Percentiles rank a stretch among this genome's conserved stretches.
phyloP scores from a whole-genome alignment of 2,888 invertebrate genomes.

The Anoncus sp. region DNA sequence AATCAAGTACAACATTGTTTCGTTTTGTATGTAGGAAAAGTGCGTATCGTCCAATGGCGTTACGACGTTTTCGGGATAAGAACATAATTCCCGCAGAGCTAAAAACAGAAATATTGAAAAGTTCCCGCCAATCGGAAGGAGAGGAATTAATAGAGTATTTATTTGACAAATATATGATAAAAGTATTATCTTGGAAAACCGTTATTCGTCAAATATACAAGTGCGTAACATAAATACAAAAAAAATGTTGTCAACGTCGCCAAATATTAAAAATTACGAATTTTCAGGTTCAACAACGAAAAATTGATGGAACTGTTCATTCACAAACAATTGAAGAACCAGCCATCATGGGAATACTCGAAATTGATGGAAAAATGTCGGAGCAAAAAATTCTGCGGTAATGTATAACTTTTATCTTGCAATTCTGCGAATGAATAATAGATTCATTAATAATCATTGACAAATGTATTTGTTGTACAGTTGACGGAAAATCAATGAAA shows the following conservation, averaged over 20 bases:
- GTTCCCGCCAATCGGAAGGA: background rate
- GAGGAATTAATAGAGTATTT: background rate
- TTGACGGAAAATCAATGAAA: background rate
- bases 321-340: no score
- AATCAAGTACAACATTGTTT: no score
- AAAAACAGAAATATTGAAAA: background rate
- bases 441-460: conserved; percentile 5
- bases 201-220: background rate
- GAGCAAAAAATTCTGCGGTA: background rate
- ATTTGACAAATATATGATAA: conserved; percentile 2
- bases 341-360: no score
- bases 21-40: background rate
- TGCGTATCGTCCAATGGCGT: conserved; percentile 4
- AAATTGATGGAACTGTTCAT: background rate
- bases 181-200: background rate
- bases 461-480: background rate
- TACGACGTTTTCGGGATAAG: background rate
- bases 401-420: background rate
- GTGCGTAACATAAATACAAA: conserved; percentile 7
- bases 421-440: background rate
- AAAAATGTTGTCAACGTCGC: conserved; percentile 1
- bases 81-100: background rate
- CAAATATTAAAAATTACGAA: background rate
- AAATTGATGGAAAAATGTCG: background rate
- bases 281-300: conserved; percentile 6